Evolutionary conservation across 2,113 vertebrate species (phyloP).

Genomic region (Arizona elegans): DNA sequence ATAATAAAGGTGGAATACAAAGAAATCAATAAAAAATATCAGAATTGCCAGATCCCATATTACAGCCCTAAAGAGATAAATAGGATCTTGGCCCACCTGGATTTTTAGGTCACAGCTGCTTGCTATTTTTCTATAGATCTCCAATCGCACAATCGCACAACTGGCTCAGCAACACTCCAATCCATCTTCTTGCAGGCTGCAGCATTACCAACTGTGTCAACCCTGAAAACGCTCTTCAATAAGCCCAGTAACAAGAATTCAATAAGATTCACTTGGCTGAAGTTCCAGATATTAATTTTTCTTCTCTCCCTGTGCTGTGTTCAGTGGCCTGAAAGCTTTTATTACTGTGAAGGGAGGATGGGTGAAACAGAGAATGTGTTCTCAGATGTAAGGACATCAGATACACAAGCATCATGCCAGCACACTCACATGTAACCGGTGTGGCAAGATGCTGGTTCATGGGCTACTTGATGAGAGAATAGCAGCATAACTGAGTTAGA

Average conservation of each 20-base stretch:
- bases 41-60: neutral
- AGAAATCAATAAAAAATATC: neutral
- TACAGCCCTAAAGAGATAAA: neutral
- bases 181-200: neutral
- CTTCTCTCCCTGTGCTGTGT: neutral
- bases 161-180: neutral
- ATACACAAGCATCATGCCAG: neutral
- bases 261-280: slow-evolving; percentile 17
- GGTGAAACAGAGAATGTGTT: neutral
- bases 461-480: neutral
- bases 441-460: neutral
- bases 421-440: neutral
- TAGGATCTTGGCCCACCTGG: neutral
- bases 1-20: neutral
- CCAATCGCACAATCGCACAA: neutral
- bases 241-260: slow-evolving; percentile 18
- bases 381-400: neutral
- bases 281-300: slow-evolving; percentile 26
- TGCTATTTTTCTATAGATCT: neutral
- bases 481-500: neutral
- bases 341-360: neutral
- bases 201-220: slow-evolving; percentile 8
- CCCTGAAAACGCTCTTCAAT: slow-evolving; percentile 7
- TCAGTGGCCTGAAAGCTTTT: slow-evolving; percentile 16
- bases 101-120: neutral